Conservation (phyloP, 2,888 invertebrate genomes). For the Dolomedes plantarius region DNA sequence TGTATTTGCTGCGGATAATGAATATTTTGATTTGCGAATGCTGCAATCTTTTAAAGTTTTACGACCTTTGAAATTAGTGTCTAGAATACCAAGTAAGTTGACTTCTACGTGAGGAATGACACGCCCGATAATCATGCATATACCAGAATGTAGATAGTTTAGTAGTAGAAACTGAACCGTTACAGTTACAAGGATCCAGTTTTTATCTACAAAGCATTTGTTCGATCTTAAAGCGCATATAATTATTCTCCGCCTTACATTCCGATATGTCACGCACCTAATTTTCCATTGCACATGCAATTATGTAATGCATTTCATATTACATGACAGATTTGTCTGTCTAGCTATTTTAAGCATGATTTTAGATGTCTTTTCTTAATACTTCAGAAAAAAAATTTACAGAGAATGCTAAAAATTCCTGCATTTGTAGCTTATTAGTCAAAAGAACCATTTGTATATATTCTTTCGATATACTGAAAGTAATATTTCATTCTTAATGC, state of each 20-base stretch:
- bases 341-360: neutral
- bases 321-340: neutral
- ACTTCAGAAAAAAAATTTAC: neutral
- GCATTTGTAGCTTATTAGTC: too few species aligned
- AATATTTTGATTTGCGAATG: conserved; percentile 94
- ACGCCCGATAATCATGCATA: neutral
- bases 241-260: neutral
- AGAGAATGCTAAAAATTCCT: too few species aligned
- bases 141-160: neutral
- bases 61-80: conserved; percentile 99
- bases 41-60: conserved; percentile 99
- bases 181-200: too few species aligned
- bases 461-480: too few species aligned
- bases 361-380: neutral
- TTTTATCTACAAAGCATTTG: neutral
- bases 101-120: neutral
- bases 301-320: neutral
- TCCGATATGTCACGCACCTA: neutral
- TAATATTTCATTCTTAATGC: too few species aligned
- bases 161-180: neutral
- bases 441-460: too few species aligned
- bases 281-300: neutral
- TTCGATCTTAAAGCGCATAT: neutral
- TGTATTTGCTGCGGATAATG: conserved; percentile 61
- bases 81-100: conserved; percentile 99